phyloP scores from a whole-genome alignment of 2,888 invertebrate genomes.

The Esperia sulphurella region DNA sequence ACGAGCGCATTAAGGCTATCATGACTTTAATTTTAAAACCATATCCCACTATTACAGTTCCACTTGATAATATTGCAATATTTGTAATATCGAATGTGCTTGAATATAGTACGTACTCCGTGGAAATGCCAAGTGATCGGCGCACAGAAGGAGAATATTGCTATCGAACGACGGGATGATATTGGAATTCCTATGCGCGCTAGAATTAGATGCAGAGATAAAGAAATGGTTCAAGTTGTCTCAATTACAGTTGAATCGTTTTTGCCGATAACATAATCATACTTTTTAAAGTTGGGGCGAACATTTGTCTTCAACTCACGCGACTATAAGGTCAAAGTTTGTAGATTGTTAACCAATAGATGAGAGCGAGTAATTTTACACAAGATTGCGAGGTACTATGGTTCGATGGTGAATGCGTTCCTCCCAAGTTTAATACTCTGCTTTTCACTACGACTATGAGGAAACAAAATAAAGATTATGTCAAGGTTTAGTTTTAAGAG shows the following conservation, averaged over 20 bases:
- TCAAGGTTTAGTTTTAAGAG: too few species aligned
- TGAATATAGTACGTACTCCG: constrained; percentile 12
- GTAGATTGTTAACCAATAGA: too few species aligned
- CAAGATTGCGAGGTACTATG: too few species aligned
- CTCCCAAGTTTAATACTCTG: too few species aligned
- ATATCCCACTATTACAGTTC: constrained; percentile 13
- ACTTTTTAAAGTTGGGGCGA: too few species aligned
- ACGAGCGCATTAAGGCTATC: background rate
- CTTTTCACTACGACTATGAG: too few species aligned
- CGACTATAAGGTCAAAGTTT: too few species aligned
- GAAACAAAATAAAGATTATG: too few species aligned
- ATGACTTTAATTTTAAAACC: background rate
- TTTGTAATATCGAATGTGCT: constrained; percentile 61
- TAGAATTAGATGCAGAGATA: background rate
- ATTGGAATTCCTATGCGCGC: constrained; percentile 59
- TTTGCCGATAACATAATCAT: too few species aligned
- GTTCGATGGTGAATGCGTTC: too few species aligned
- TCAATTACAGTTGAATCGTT: background rate
- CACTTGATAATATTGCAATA: constrained; percentile 48
- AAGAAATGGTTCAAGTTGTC: background rate
- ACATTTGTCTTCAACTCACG: too few species aligned
- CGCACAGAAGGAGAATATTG: constrained; percentile 55
- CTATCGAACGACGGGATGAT: constrained; percentile 51
- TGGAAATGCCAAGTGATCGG: constrained; percentile 31
- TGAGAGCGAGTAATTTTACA: too few species aligned